Evolutionary conservation across 2,113 vertebrate genomes (phyloP).

Genomic region (Cyrtonyx montezumae): DNA sequence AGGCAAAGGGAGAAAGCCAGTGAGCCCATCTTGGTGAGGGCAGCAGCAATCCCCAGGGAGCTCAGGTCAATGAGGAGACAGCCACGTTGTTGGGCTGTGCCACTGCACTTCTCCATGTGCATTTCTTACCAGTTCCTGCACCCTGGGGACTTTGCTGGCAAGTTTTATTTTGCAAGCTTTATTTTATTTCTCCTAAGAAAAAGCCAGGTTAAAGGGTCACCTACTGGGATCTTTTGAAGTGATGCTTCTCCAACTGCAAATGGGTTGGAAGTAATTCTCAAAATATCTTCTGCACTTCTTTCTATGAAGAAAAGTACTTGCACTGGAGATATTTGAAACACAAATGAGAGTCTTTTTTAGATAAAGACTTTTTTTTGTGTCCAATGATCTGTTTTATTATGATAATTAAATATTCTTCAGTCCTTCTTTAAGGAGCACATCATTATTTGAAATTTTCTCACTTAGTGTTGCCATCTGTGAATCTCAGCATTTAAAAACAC

Average conservation of each 20-base stretch:
- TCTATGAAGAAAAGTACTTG: neutral
- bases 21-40: rapidly evolving
- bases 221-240: conserved; percentile 28
- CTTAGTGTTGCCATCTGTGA: neutral
- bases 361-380: neutral
- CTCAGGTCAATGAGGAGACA: neutral
- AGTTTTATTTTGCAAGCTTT: conserved; percentile 22
- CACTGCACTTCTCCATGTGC: neutral
- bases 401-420: conserved; percentile 26
- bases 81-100: neutral
- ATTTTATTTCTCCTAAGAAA: conserved; percentile 26
- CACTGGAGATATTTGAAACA: neutral
- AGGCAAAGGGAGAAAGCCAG: neutral
- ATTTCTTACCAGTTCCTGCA: neutral
- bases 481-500: neutral
- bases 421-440: neutral
- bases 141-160: neutral
- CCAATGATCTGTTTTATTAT: neutral
- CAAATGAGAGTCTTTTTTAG: neutral
- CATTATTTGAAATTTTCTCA: neutral
- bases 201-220: conserved; percentile 36
- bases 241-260: neutral
- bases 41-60: neutral
- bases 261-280: neutral
- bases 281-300: neutral